A percentile compares a stretch with the other conserved stretches of the same genome.
These are phyloP conservation scores for Idris sp. DNA, from an alignment of 1,140 invertebrate species.

Conservation along the genomic window DNA sequence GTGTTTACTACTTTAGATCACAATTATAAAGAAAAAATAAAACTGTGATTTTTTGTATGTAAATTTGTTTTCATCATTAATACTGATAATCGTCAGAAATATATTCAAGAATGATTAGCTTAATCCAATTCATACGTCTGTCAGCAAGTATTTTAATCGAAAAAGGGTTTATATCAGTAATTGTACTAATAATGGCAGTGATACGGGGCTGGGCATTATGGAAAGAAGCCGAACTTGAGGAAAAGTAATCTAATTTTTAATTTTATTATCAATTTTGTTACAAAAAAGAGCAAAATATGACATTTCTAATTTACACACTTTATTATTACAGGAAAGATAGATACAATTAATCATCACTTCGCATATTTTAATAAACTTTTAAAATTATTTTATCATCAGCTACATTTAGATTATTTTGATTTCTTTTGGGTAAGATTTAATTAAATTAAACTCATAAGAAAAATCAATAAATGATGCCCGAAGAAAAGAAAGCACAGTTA, in stretches of 20 bases:
- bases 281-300: no score
- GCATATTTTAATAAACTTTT: slow-evolving; percentile 19
- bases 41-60: slow-evolving; percentile 5
- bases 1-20: no score
- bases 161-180: slow-evolving; percentile 56
- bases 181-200: slow-evolving; percentile 55
- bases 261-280: neutral
- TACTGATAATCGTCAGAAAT: slow-evolving; percentile 5
- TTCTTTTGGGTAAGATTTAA: slow-evolving; percentile 23
- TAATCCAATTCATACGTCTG: slow-evolving; percentile 35
- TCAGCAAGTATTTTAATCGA: slow-evolving; percentile 49
- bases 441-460: neutral
- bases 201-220: slow-evolving; percentile 52
- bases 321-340: slow-evolving; percentile 55
- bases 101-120: slow-evolving; percentile 46
- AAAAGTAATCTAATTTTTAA: slow-evolving; percentile 40
- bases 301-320: slow-evolving; percentile 18
- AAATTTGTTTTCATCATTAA: slow-evolving; percentile 11
- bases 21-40: slow-evolving; percentile 7
- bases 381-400: slow-evolving; percentile 16
- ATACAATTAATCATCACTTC: slow-evolving; percentile 39
- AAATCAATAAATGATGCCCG: slow-evolving; percentile 28
- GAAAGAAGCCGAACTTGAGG: slow-evolving; percentile 58
- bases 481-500: slow-evolving; percentile 6
- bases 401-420: slow-evolving; percentile 23